Evolutionary conservation across 2,797 vertebrate genomes (phyloP).

Genomic region (Urosaurus nigricauda): DNA sequence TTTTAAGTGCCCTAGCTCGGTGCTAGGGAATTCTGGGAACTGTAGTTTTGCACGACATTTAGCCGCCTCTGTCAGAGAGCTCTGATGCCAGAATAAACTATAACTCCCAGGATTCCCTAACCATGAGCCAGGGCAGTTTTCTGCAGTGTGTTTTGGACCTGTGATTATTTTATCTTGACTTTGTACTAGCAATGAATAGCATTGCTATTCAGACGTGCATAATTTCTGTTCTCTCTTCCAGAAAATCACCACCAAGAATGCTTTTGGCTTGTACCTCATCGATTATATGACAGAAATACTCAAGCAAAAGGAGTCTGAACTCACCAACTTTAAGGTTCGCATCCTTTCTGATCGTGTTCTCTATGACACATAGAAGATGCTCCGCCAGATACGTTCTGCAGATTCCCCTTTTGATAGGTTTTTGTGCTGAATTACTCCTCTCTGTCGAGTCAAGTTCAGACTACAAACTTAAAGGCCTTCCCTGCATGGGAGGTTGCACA

Average conservation of each 20-base stretch:
- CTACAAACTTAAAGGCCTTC: neutral
- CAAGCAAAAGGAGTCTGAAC: conserved; percentile 90
- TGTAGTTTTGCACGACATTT: no score
- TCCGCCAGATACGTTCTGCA: neutral
- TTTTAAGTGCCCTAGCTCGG: no score
- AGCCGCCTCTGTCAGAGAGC: no score
- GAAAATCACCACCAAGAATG: conserved; percentile 99
- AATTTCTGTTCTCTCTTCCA: conserved; percentile 69
- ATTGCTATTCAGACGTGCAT: neutral
- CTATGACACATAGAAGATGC: neutral
- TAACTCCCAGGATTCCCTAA: no score
- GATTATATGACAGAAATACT: conserved; percentile 96
- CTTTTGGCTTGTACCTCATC: conserved; percentile 94
- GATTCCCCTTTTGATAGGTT: neutral
- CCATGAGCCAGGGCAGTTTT: no score
- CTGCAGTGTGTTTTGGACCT: no score
- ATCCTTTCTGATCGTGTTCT: neutral
- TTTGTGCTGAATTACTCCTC: neutral
- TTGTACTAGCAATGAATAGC: no score
- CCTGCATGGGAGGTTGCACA: neutral
- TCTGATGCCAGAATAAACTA: no score
- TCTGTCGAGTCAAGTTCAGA: no score
- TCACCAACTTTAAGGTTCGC: conserved; percentile 94
- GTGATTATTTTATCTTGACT: neutral
- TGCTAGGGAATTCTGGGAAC: no score